Conservation (phyloP, 2,113 vertebrate genomes). For the Sphaerodactylus townsendi region DNA sequence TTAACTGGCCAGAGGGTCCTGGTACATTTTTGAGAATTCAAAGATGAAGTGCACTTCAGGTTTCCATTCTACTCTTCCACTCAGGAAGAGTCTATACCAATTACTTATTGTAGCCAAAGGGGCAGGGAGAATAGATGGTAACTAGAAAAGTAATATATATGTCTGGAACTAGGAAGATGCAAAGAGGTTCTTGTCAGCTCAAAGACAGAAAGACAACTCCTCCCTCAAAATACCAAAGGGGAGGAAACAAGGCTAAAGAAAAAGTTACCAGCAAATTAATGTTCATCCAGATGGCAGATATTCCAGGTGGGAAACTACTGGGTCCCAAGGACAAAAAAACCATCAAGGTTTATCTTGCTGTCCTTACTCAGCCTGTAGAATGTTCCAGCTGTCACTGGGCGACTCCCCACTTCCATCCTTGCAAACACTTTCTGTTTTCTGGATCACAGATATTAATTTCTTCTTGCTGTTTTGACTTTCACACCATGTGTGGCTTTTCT, state of each 20-base stretch:
- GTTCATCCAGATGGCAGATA: not conserved
- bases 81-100: too few relatives aligned
- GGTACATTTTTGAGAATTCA: not conserved
- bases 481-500: slow-evolving; percentile 12
- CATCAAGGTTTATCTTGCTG: not conserved
- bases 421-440: not conserved
- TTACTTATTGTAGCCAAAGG: too few relatives aligned
- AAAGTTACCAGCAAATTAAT: not conserved
- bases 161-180: not conserved
- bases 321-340: not conserved
- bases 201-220: not conserved
- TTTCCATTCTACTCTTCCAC: too few relatives aligned
- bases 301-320: not conserved
- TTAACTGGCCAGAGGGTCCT: not conserved
- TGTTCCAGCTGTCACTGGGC: not conserved
- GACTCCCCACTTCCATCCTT: not conserved
- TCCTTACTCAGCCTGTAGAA: not conserved
- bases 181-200: not conserved
- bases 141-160: not conserved
- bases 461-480: slow-evolving; percentile 15
- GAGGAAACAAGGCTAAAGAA: not conserved
- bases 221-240: not conserved
- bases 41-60: too few relatives aligned
- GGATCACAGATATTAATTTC: slow-evolving; percentile 5
- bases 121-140: too few relatives aligned